phyloP scores from a whole-genome alignment of 2,797 vertebrate genomes.

The Poecilia picta region DNA sequence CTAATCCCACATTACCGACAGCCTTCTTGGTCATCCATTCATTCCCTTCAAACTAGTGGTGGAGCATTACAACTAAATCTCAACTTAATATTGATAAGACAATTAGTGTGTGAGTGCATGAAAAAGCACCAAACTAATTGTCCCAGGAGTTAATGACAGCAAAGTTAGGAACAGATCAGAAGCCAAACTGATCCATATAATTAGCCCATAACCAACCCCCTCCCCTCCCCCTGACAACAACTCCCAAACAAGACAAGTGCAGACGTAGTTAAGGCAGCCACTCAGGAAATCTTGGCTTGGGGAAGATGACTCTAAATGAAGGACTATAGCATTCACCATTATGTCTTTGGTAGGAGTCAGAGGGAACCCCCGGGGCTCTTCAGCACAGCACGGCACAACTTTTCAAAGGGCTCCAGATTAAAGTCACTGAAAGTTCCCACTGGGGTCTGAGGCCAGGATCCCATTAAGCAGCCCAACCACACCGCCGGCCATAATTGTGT shows the following conservation, averaged over 20 bases:
- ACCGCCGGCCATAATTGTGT: constrained; percentile 84
- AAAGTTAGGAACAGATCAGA: constrained; percentile 31
- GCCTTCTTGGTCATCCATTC: constrained; percentile 36
- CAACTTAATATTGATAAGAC: constrained; percentile 15
- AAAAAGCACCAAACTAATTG: constrained; percentile 13
- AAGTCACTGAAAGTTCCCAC: constrained; percentile 85
- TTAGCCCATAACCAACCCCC: constrained; percentile 34
- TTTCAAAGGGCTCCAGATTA: constrained; percentile 85
- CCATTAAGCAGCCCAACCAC: constrained; percentile 83
- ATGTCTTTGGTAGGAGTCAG: constrained; percentile 83
- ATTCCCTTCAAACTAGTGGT: constrained; percentile 9
- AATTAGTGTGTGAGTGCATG: constrained; percentile 29
- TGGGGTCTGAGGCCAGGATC: constrained; percentile 83
- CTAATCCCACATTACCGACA: constrained; percentile 48
- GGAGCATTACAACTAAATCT: constrained; percentile 7
- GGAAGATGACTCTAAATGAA: constrained; percentile 84
- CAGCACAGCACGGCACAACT: constrained; percentile 79
- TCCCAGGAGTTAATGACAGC: constrained; percentile 23
- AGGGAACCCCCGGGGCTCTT: constrained; percentile 77
- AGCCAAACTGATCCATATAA: constrained; percentile 55
- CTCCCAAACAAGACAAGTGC: constrained; percentile 76
- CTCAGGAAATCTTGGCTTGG: constrained; percentile 82
- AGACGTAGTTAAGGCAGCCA: constrained; percentile 71
- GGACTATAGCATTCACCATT: constrained; percentile 86
- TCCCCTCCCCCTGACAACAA: constrained; percentile 59